Base-by-base conservation (phyloP, 2,113 vertebrate species). In the Arvicanthis niloticus region DNA sequence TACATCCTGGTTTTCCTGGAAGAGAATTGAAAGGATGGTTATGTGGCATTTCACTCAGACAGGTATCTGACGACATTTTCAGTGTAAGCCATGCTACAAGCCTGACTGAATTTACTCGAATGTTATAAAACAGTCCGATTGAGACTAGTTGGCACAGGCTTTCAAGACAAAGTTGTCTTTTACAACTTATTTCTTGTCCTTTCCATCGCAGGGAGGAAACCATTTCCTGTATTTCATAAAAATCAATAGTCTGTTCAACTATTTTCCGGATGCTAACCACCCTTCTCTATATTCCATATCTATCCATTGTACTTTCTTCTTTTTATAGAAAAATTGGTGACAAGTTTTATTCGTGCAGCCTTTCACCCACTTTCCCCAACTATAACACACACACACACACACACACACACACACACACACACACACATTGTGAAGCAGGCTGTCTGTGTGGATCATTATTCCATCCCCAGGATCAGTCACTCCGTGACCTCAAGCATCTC, bases 41-140 rank as follows among this genome's bases (percentile, higher is more conserved):
- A 68, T 81, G 95, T 65, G 15, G 78, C 75, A 77, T 48, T 94
- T 96, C 4, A 78, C 84, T 68, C 3, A 3, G 89, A 17, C 78
- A 1, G 68, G 78, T 40, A 95, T 93, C 1, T 22, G 21, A 48
- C 37, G 31, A 58, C 5, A 0, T 53, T 97, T 95, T 91, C 58
- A 93, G 90, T 58, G 13, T 96, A 91, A 94, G 16, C 67, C 12
- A 92, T 24, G 31, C 42, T 62, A 65, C 70, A 19, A 4, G 53
- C 5, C 90, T 98, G 97, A 97, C 96, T 98, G 97, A 88, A 91
- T 97, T 97, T 96, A 95, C 95, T 75, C 96, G 91, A 97, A 97
- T 92, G 93, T 96, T 97, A 93, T 98, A 91, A 94, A 98, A 98
- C 97, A 97, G 91, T 95, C 96, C 60, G 75, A 24, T 75, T 22